Base-by-base conservation (phyloP, 2,797 vertebrate genomes). In the Cygnus olor region DNA sequence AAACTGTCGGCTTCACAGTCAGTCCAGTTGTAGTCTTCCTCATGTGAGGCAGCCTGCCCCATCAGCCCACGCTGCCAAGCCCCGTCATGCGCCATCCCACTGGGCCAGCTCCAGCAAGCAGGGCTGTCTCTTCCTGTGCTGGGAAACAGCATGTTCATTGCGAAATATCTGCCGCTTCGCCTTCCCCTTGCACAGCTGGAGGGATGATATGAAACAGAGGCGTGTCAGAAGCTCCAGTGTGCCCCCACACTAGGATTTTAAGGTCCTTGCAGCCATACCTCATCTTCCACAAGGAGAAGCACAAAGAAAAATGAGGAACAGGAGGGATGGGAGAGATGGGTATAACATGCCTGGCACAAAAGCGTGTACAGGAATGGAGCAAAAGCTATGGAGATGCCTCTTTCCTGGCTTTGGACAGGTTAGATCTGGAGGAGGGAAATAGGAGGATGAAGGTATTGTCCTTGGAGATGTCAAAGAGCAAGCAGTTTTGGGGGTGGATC, bases 1-100 rank as follows among this genome's bases (percentile, higher is more conserved):
- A 32, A 56, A 36, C 40, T 14, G 7, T 4, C 10, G 2, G 10
- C 42, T 40, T 89, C 86, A 18, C 70, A 77, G 60, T 69, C 25
- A 0, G 14, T 40, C 82, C 70, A 20, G 40, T 16, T 13, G 56
- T 60, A 60, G 70, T 11, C 25, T 3, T 27, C 2, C 1, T 60
- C 79, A 44, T 68, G 30, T 18, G 49, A 53, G 36, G 27, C 68
- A 38, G 34, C 74, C 2, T 14, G 19, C 32, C 34, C 30, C 77
- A 36, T 38, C 73, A 63, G 79, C 34, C 42, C 5, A 8, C 24
- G 51, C 11, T 56, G 69, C 89, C 91, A 89, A 2, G 15, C 90
- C 32, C 24, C 19, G 21, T 66, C 44, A 3, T n/a, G 8, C 0
- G 6, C 32, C 5, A 5, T 56, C 65, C 51, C 79, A 56, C 28